Percentiles rank a stretch among this genome's conserved stretches.
These are phyloP conservation scores for Tachystola acroxantha DNA, from an alignment of 2,888 invertebrate species.

Conservation along the genomic window DNA sequence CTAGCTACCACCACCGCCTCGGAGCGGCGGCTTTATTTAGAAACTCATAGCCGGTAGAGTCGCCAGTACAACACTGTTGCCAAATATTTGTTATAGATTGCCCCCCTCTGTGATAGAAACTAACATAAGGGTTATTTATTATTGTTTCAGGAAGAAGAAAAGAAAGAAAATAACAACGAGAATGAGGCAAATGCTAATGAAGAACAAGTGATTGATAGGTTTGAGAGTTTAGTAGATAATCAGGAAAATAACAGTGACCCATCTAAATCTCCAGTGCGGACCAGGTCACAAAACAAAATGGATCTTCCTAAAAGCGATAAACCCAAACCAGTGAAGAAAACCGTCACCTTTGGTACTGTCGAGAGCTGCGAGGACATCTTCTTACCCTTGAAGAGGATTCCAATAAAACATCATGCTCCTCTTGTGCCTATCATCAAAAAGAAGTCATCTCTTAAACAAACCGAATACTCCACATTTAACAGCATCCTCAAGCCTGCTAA, in stretches of 20 bases:
- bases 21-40: background rate
- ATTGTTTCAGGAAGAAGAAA: constrained; percentile 68
- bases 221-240: constrained; percentile 33
- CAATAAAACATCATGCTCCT: constrained; percentile 78
- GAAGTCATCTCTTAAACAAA: constrained; percentile 75
- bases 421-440: constrained; percentile 81
- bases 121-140: background rate
- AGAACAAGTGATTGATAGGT: constrained; percentile 39
- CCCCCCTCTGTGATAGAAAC: no score
- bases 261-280: constrained; percentile 64
- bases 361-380: constrained; percentile 80
- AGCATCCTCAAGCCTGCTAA: constrained; percentile 81
- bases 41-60: no score
- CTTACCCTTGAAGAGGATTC: constrained; percentile 75
- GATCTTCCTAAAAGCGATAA: constrained; percentile 60
- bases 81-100: no score
- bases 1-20: no score
- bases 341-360: constrained; percentile 81
- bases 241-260: constrained; percentile 40
- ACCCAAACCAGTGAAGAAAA: constrained; percentile 78
- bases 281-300: constrained; percentile 74
- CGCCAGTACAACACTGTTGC: no score
- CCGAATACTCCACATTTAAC: constrained; percentile 76
- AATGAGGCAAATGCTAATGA: constrained; percentile 39
- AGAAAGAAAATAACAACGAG: constrained; percentile 69